Evolutionary conservation across 2,888 invertebrate species (phyloP).

Genomic region (Anodontia alba): DNA sequence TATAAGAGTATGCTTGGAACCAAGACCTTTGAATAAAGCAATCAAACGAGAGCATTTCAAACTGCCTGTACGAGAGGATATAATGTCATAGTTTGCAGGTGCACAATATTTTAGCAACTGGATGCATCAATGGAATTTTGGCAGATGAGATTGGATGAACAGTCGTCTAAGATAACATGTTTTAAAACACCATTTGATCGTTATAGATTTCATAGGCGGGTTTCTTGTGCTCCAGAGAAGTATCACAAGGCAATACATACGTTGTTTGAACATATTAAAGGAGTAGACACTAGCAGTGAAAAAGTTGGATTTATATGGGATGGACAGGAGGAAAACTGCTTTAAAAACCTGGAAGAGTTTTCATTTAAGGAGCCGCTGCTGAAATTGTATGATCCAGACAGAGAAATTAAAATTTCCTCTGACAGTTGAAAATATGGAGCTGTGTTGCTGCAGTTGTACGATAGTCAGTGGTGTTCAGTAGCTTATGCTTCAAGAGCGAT

Average conservation of each 20-base stretch:
- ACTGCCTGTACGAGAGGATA: conserved; percentile 49
- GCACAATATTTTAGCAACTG: conserved; percentile 51
- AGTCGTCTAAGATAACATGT: conserved; percentile 36
- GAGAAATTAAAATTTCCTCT: conserved; percentile 25
- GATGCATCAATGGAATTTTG: conserved; percentile 60
- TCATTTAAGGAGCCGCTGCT: conserved; percentile 16
- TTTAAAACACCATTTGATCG: too few species aligned
- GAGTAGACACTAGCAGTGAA: conserved; percentile 21
- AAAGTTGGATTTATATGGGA: conserved; percentile 26
- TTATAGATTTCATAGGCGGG: conserved; percentile 47
- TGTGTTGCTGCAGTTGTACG: conserved; percentile 26
- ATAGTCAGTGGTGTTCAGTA: conserved; percentile 24
- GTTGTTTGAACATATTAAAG: conserved; percentile 21
- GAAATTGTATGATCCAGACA: conserved; percentile 35
- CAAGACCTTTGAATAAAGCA: too few species aligned
- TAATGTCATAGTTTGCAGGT: conserved; percentile 40
- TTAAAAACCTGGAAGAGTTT: conserved; percentile 22
- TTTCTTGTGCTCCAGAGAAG: conserved; percentile 45
- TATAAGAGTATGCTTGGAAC: too few species aligned
- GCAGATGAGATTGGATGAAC: conserved; percentile 54
- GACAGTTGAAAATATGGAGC: conserved; percentile 34
- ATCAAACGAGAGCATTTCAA: conserved; percentile 51
- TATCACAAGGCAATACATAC: conserved; percentile 30
- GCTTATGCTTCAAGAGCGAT: conserved; percentile 24
- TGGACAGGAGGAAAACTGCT: conserved; percentile 24